Evolutionary conservation across 1,140 invertebrate species (phyloP).

Genomic region (Wasmannia auropunctata): DNA sequence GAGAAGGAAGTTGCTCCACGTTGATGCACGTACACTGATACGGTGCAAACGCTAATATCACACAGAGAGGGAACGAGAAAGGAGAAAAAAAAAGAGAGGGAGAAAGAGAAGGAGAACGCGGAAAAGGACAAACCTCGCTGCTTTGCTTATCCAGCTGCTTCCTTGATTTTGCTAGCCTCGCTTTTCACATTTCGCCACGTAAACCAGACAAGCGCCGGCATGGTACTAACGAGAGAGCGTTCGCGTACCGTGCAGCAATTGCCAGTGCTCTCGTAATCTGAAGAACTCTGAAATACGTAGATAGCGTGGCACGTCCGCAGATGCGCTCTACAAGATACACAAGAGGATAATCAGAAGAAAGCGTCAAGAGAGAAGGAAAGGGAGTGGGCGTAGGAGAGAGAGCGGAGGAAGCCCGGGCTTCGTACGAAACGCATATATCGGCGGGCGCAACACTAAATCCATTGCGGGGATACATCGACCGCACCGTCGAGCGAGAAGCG

Average conservation of each 20-base stretch:
- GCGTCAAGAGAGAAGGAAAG: not conserved
- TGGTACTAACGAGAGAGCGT: conserved; percentile 71
- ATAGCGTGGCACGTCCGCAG: conserved; percentile 42
- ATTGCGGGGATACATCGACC: not conserved
- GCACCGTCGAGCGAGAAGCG: conserved; percentile 3
- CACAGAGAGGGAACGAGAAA: not conserved
- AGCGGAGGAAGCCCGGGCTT: too few relatives aligned
- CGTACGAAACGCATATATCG: conserved; percentile 34
- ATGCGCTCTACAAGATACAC: conserved; percentile 27
- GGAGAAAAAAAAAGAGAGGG: not conserved
- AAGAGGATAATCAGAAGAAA: conserved; percentile 63
- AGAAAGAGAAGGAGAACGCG: not conserved
- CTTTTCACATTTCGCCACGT: conserved; percentile 76
- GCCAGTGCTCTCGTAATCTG: conserved; percentile 65
- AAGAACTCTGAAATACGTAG: conserved; percentile 60
- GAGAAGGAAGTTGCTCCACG: not conserved
- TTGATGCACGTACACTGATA: conserved; percentile 26
- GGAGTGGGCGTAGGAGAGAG: not conserved
- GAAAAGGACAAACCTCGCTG: conserved; percentile 8
- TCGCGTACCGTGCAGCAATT: conserved; percentile 65
- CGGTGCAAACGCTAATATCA: conserved; percentile 27
- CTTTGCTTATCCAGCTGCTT: conserved; percentile 61
- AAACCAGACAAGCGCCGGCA: conserved; percentile 70
- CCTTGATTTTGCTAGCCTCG: conserved; percentile 61
- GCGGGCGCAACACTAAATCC: conserved; percentile 1